Conservation (phyloP, 1,140 invertebrate genomes). For the Formica exsecta region DNA sequence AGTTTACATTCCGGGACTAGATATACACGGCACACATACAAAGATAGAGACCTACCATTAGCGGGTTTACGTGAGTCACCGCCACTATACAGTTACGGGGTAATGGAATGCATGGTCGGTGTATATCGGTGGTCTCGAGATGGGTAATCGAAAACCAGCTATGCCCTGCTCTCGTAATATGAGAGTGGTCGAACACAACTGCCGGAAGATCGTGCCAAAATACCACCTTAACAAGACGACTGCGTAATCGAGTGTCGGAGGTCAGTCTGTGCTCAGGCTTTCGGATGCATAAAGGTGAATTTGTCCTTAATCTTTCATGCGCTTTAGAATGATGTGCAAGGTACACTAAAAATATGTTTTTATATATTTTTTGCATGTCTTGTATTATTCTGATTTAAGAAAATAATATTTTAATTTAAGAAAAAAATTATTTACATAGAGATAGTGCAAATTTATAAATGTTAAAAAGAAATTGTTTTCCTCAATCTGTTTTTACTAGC, state of each 20-base stretch:
- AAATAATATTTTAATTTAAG: background rate
- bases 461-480: background rate
- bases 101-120: conserved; percentile 68
- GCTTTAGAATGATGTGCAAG: background rate
- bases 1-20: conserved; percentile 55
- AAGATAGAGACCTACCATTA: conserved; percentile 59
- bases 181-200: conserved; percentile 40
- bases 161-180: conserved; percentile 5
- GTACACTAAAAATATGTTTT: too few species aligned
- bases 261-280: background rate
- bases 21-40: conserved; percentile 42
- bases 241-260: background rate
- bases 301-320: background rate
- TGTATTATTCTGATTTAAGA: too few species aligned
- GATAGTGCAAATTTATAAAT: background rate
- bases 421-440: background rate
- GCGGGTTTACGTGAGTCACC: conserved; percentile 38
- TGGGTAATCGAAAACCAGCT: conserved; percentile 67
- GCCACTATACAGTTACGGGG: conserved; percentile 55
- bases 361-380: too few species aligned
- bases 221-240: conserved; percentile 21
- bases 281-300: background rate
- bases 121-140: conserved; percentile 67
- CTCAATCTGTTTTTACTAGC: background rate
- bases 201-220: conserved; percentile 47